Conservation (phyloP, 2,888 invertebrate genomes). For the Ectemnius lituratus region DNA sequence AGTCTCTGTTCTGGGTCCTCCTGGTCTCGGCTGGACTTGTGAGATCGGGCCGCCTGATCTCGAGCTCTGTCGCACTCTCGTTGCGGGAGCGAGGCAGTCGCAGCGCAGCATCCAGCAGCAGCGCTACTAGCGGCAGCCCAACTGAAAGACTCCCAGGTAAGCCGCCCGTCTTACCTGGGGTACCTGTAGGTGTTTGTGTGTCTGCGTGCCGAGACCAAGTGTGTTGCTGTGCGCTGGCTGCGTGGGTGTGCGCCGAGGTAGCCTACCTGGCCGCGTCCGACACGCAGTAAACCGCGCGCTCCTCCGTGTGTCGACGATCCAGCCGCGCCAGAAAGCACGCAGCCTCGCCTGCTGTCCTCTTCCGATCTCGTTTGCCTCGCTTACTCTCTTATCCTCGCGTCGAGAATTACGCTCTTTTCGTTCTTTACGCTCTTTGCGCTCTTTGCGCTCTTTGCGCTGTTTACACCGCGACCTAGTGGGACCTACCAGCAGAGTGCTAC, state of each 20-base stretch:
- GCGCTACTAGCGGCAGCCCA: conserved; percentile 76
- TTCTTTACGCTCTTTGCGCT: no score
- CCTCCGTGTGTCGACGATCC: conserved; percentile 49
- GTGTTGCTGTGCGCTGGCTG: conserved; percentile 56
- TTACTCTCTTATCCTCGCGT: neutral
- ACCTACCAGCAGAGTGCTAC: no score
- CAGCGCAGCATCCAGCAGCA: conserved; percentile 77
- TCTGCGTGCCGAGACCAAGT: conserved; percentile 63
- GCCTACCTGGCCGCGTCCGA: conserved; percentile 77
- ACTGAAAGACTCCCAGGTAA: conserved; percentile 70
- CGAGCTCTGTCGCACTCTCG: conserved; percentile 47
- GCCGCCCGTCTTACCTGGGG: conserved; percentile 32
- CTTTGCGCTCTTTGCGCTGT: no score
- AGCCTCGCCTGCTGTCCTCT: neutral
- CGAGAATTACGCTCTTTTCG: no score
- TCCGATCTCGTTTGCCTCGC: no score
- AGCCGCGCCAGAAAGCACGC: conserved; percentile 25
- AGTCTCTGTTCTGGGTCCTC: conserved; percentile 30
- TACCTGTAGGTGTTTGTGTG: conserved; percentile 37
- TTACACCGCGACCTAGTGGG: no score
- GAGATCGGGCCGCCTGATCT: conserved; percentile 41
- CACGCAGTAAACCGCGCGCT: conserved; percentile 75
- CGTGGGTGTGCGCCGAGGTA: conserved; percentile 74
- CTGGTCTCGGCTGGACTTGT: conserved; percentile 49
- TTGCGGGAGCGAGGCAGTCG: conserved; percentile 58